phyloP scores from a whole-genome alignment of 2,113 vertebrate species.

The Numenius arquata region DNA sequence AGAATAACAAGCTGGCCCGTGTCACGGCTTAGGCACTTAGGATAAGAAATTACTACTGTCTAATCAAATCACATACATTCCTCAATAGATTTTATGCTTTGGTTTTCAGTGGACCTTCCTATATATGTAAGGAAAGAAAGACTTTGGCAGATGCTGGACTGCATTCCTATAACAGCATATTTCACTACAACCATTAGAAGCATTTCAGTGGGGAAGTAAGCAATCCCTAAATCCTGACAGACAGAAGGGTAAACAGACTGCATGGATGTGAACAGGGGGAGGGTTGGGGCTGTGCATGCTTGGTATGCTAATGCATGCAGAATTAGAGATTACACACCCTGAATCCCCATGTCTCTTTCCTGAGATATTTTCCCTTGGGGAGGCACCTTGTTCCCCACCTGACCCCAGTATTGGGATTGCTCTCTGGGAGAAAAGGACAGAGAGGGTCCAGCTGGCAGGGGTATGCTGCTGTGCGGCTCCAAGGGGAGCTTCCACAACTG shows the following conservation, averaged over 20 bases:
- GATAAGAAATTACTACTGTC: background rate
- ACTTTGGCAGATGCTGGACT: background rate
- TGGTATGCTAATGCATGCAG: background rate
- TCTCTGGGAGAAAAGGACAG: background rate
- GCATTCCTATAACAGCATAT: background rate
- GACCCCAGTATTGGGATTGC: background rate
- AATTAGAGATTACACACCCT: background rate
- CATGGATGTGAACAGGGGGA: background rate
- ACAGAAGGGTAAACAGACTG: background rate
- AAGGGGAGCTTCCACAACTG: background rate
- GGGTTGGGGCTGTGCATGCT: background rate
- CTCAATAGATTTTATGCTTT: background rate
- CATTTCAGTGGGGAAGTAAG: background rate
- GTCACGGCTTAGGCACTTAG: background rate
- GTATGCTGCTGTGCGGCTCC: background rate
- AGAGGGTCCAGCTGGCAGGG: background rate
- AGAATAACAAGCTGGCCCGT: background rate
- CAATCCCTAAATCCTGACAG: background rate
- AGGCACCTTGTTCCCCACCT: background rate
- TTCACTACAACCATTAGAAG: background rate
- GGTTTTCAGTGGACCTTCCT: background rate
- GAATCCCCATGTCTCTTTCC: background rate
- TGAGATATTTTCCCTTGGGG: background rate
- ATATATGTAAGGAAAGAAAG: background rate
- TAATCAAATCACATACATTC: slow-evolving; percentile 1